Percentiles rank a stretch among this genome's conserved stretches.
Conservation (phyloP, 2,888 invertebrate genomes). For the Stramonita haemastoma region DNA sequence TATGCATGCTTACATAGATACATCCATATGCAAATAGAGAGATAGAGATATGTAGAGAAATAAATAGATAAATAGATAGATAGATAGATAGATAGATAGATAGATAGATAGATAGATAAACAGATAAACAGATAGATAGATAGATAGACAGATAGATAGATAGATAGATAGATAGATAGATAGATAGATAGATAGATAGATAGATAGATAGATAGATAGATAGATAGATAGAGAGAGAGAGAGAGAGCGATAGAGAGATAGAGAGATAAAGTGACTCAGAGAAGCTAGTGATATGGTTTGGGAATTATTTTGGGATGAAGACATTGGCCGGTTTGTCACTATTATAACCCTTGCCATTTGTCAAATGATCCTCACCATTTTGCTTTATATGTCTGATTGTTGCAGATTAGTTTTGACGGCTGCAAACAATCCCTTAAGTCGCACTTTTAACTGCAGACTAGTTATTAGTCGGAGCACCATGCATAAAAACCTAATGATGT, state of each 20-base stretch:
- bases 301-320: too few species aligned
- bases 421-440: not conserved
- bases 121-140: too few species aligned
- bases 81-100: conserved; percentile 9
- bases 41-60: not conserved
- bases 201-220: not conserved
- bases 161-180: too few species aligned
- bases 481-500: not conserved
- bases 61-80: conserved; percentile 1
- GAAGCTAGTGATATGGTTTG: too few species aligned
- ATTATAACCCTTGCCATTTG: too few species aligned
- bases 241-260: not conserved
- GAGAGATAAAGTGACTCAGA: not conserved
- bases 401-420: too few species aligned
- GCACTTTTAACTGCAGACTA: not conserved
- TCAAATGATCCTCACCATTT: too few species aligned
- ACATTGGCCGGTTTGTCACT: too few species aligned
- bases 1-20: not conserved
- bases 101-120: not conserved
- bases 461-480: not conserved
- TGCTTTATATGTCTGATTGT: too few species aligned
- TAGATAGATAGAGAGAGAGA: not conserved
- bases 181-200: too few species aligned
- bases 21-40: not conserved
- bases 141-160: too few species aligned